A percentile compares a stretch with the other conserved stretches of the same genome.
phyloP scores from a whole-genome alignment of 2,888 invertebrate genomes.

The Callyntrura sp. region DNA sequence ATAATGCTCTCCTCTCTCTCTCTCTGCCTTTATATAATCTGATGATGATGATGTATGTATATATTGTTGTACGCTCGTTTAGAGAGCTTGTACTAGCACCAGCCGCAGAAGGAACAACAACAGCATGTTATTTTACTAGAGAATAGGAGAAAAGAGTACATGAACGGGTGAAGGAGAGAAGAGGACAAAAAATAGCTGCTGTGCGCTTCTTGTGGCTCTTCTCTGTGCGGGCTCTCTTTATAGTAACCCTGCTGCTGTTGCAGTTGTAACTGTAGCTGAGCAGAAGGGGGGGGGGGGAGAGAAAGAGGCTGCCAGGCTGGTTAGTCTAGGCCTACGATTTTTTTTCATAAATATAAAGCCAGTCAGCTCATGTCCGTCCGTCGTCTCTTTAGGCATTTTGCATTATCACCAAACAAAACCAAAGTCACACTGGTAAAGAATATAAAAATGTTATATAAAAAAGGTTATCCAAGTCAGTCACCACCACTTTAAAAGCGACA shows the following conservation, averaged over 20 bases:
- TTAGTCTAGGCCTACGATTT: slow-evolving; percentile 39
- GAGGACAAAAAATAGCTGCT: slow-evolving; percentile 65
- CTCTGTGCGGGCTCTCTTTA: slow-evolving; percentile 55
- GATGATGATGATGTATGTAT: neutral
- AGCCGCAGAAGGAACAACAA: slow-evolving; percentile 53
- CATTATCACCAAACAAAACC: slow-evolving; percentile 67
- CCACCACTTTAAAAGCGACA: slow-evolving; percentile 53
- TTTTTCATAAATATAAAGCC: slow-evolving; percentile 37
- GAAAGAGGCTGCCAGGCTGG: slow-evolving; percentile 49
- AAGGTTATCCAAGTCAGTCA: slow-evolving; percentile 74
- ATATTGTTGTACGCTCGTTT: neutral
- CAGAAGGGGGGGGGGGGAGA: slow-evolving; percentile 35
- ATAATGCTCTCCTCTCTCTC: neutral
- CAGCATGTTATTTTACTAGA: slow-evolving; percentile 39
- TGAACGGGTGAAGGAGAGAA: slow-evolving; percentile 68
- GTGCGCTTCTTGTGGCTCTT: slow-evolving; percentile 36
- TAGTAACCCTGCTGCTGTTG: slow-evolving; percentile 37
- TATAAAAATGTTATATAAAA: slow-evolving; percentile 46
- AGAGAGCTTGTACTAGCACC: slow-evolving; percentile 39
- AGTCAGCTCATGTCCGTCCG: slow-evolving; percentile 6
- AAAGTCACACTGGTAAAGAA: slow-evolving; percentile 49
- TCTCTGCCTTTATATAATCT: neutral
- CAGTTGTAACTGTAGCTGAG: slow-evolving; percentile 34
- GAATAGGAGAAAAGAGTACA: slow-evolving; percentile 61
- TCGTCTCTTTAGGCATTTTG: slow-evolving; percentile 49